Percentiles rank a stretch among this genome's conserved stretches.
phyloP scores from a whole-genome alignment of 2,113 vertebrate genomes.

The Albula glossodonta region DNA sequence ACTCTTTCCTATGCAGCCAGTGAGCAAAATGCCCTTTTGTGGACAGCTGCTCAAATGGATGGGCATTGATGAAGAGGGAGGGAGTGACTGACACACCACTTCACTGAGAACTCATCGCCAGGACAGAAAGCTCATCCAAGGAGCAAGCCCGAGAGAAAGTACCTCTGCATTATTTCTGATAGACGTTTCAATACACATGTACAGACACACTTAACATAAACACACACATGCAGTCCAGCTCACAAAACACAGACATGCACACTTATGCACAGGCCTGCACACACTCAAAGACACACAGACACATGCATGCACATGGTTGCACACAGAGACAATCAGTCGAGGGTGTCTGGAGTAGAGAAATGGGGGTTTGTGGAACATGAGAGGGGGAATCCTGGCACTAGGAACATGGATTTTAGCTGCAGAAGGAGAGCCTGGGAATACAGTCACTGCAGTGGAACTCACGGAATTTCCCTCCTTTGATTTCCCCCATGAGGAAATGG shows the following conservation, averaged over 20 bases:
- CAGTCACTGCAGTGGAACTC: conserved; percentile 69
- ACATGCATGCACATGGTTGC: not conserved
- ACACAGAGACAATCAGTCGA: no score
- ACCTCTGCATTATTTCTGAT: no score
- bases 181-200: no score
- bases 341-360: no score
- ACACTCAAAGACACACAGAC: not conserved
- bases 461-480: conserved; percentile 69
- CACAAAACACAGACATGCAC: no score
- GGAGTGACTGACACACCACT: not conserved
- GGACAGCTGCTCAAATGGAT: not conserved
- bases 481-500: conserved; percentile 13
- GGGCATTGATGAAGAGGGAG: not conserved
- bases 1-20: not conserved
- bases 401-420: conserved; percentile 41
- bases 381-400: conserved; percentile 44
- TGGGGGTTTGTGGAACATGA: not conserved
- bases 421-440: conserved; percentile 34
- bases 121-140: no score
- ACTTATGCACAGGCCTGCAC: not conserved
- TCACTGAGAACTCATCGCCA: not conserved
- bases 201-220: no score
- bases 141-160: no score
- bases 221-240: no score
- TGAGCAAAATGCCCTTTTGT: not conserved